phyloP scores from a whole-genome alignment of 1,140 invertebrate species.

The Lepidurus couesii region DNA sequence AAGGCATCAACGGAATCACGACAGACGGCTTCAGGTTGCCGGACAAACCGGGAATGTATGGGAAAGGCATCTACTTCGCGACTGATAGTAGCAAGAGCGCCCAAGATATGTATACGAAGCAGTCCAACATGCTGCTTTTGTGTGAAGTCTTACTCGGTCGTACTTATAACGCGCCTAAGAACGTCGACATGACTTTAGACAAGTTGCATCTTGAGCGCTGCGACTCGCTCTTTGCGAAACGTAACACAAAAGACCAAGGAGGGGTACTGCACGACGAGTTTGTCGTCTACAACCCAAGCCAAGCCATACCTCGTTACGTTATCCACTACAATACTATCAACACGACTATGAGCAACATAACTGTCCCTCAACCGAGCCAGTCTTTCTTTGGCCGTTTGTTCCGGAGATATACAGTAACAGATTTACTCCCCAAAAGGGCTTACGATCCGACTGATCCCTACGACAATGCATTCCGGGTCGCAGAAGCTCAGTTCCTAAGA shows the following conservation, averaged over 20 bases:
- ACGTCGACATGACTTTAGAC: conserved; percentile 24
- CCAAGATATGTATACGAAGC: conserved; percentile 33
- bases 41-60: conserved; percentile 25
- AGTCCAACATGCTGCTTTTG: conserved; percentile 31
- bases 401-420: neutral
- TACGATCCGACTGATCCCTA: conserved; percentile 25
- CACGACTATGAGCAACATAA: neutral
- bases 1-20: conserved; percentile 29
- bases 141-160: conserved; percentile 32
- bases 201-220: neutral
- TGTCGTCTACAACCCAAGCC: conserved; percentile 27
- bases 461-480: conserved; percentile 20
- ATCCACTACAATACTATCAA: conserved; percentile 20
- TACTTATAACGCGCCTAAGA: neutral
- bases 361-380: neutral
- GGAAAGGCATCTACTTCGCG: conserved; percentile 30
- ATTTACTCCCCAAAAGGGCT: neutral
- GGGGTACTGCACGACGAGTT: conserved; percentile 33
- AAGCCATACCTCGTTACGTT: conserved; percentile 25
- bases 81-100: conserved; percentile 34
- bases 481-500: neutral
- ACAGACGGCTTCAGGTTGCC: conserved; percentile 32
- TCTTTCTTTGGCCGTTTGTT: neutral
- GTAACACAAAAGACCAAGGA: neutral
- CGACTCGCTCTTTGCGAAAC: conserved; percentile 24